Conservation (phyloP, 2,113 vertebrate species). For the Stigmatopora nigra region DNA sequence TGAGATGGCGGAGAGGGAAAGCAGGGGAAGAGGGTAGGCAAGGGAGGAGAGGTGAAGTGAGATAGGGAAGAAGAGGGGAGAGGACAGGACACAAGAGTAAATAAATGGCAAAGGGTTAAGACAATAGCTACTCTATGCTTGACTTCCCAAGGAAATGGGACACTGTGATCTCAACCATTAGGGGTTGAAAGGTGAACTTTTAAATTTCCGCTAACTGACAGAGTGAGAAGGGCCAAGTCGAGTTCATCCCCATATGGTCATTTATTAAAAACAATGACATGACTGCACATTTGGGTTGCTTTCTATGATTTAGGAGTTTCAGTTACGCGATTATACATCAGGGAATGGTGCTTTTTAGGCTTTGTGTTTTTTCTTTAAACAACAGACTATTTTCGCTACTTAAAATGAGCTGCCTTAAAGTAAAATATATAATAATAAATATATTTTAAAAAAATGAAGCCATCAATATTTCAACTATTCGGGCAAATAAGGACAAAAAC, state of each 20-base stretch:
- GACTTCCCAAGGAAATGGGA: slow-evolving; percentile 57
- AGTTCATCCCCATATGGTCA: slow-evolving; percentile 30
- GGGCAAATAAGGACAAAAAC: too few relatives aligned
- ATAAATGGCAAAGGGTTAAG: slow-evolving; percentile 26
- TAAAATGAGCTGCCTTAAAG: not conserved
- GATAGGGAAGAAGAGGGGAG: slow-evolving; percentile 1
- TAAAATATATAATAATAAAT: not conserved
- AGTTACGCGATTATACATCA: slow-evolving; percentile 1
- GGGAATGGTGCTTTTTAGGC: not conserved
- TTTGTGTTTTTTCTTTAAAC: slow-evolving; percentile 4
- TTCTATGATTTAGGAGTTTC: slow-evolving; percentile 11
- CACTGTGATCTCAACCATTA: slow-evolving; percentile 41
- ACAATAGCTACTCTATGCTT: slow-evolving; percentile 54
- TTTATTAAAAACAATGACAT: slow-evolving; percentile 16
- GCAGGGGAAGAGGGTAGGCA: not conserved
- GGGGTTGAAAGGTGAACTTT: slow-evolving; percentile 50
- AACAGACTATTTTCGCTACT: too few relatives aligned
- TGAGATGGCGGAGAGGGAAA: not conserved
- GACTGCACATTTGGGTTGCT: slow-evolving; percentile 15
- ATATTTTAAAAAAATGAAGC: not conserved
- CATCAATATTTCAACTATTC: not conserved
- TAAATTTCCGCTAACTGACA: slow-evolving; percentile 41
- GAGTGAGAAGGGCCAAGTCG: slow-evolving; percentile 23
- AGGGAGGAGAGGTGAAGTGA: not conserved
- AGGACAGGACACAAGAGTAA: slow-evolving; percentile 18